Conservation (phyloP, 2,888 invertebrate genomes). For the Torymus tubicola region DNA sequence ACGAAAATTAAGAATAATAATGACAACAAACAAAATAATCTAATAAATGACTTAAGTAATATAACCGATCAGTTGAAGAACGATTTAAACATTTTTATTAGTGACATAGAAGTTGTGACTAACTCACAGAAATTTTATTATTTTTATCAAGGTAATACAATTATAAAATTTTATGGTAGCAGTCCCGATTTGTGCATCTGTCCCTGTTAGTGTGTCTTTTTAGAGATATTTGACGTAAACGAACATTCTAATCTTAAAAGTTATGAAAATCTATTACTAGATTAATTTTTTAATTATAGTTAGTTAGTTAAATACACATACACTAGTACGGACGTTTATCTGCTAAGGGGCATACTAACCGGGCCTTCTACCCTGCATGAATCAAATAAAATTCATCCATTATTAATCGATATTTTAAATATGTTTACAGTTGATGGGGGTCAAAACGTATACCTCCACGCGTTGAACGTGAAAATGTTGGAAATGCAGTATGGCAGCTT, state of each 20-base stretch:
- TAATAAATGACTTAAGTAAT: not conserved
- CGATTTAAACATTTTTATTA: slow-evolving; percentile 19
- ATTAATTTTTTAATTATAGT: no score
- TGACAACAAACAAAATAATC: slow-evolving; percentile 11
- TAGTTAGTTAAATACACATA: no score
- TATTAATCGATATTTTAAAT: slow-evolving; percentile 61
- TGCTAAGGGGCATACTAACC: no score
- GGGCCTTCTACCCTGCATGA: no score
- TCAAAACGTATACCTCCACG: slow-evolving; percentile 94
- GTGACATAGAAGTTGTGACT: slow-evolving; percentile 56
- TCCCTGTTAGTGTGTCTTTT: no score
- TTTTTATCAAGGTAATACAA: slow-evolving; percentile 87
- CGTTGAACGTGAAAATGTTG: slow-evolving; percentile 92
- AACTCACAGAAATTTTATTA: slow-evolving; percentile 81
- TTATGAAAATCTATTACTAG: no score
- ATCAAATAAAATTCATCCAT: no score
- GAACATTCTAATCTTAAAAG: no score
- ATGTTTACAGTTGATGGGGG: slow-evolving; percentile 88
- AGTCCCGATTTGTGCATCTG: no score
- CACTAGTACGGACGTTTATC: no score
- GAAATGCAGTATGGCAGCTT: slow-evolving; percentile 90
- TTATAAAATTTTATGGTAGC: no score
- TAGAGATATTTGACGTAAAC: no score
- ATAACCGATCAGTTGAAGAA: slow-evolving; percentile 30
- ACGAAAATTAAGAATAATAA: not conserved